Percentiles rank a stretch among this genome's conserved stretches.
These are phyloP conservation scores for Chrysomallon squamiferum DNA, from an alignment of 1,140 invertebrate genomes.

Conservation along the genomic window DNA sequence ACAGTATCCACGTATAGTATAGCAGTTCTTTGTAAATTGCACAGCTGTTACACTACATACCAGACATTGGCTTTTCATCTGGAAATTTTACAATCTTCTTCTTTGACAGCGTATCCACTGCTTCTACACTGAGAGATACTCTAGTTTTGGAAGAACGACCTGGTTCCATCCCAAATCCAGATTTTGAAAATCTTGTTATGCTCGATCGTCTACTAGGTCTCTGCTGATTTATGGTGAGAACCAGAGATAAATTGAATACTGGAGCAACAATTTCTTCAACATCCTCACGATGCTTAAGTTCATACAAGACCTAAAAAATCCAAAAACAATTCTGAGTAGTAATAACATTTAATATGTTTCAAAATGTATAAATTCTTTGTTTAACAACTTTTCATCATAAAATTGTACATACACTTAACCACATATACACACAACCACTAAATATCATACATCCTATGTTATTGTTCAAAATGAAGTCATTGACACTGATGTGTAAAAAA, in stretches of 20 bases:
- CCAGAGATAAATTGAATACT: constrained; percentile 50
- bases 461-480: too few relatives aligned
- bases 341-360: neutral
- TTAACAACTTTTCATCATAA: too few relatives aligned
- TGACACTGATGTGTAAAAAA: too few relatives aligned
- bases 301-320: constrained; percentile 48
- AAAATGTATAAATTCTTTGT: neutral
- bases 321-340: neutral
- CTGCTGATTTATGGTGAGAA: constrained; percentile 42
- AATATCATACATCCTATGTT: too few relatives aligned
- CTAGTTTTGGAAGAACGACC: constrained; percentile 6
- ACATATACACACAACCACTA: too few relatives aligned
- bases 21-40: too few relatives aligned
- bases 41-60: too few relatives aligned
- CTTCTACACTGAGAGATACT: constrained; percentile 3
- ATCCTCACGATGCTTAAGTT: constrained; percentile 47
- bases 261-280: constrained; percentile 52
- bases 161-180: neutral
- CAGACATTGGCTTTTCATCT: constrained; percentile 29
- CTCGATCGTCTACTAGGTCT: constrained; percentile 13
- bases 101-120: constrained; percentile 1
- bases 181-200: constrained; percentile 2
- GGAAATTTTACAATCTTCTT: constrained; percentile 47
- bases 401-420: too few relatives aligned
- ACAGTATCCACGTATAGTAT: too few relatives aligned